Percentiles rank a stretch among this genome's conserved stretches.
These are phyloP conservation scores for Gadopsis bispinosus DNA, from an alignment of 2,797 vertebrate genomes.

Conservation along the genomic window DNA sequence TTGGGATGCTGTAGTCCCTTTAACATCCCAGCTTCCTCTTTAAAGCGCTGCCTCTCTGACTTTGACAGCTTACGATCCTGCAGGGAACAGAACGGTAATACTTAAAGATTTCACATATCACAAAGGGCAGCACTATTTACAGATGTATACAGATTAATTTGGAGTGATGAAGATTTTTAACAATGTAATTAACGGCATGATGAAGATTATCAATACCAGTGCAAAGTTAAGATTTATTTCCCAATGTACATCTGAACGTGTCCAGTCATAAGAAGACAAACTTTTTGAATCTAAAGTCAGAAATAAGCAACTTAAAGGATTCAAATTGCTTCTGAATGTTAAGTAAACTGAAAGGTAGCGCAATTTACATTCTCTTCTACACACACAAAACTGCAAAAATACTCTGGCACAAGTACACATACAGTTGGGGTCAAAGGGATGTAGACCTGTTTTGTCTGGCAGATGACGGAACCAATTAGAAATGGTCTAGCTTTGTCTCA, in stretches of 20 bases:
- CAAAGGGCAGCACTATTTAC: neutral
- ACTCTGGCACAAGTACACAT: neutral
- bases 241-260: neutral
- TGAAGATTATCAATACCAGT: neutral
- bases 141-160: neutral
- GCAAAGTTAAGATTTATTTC: neutral
- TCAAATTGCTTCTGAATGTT: neutral
- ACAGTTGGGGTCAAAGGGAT: slow-evolving; percentile 22
- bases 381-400: slow-evolving; percentile 3
- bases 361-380: neutral
- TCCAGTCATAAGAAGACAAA: neutral
- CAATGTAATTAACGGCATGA: neutral
- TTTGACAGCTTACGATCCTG: slow-evolving; percentile 97
- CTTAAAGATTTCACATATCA: slow-evolving; percentile 8
- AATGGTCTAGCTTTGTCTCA: slow-evolving; percentile 31
- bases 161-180: neutral
- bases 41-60: slow-evolving; percentile 96
- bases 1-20: slow-evolving; percentile 99
- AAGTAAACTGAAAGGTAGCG: neutral
- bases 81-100: slow-evolving; percentile 13
- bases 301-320: neutral
- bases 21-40: slow-evolving; percentile 98
- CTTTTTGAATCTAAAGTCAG: neutral
- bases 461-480: slow-evolving; percentile 25
- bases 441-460: slow-evolving; percentile 38